Percentiles rank a stretch among this genome's conserved stretches.
Conservation (phyloP, 2,888 invertebrate species). For the Pinctada fucata region DNA sequence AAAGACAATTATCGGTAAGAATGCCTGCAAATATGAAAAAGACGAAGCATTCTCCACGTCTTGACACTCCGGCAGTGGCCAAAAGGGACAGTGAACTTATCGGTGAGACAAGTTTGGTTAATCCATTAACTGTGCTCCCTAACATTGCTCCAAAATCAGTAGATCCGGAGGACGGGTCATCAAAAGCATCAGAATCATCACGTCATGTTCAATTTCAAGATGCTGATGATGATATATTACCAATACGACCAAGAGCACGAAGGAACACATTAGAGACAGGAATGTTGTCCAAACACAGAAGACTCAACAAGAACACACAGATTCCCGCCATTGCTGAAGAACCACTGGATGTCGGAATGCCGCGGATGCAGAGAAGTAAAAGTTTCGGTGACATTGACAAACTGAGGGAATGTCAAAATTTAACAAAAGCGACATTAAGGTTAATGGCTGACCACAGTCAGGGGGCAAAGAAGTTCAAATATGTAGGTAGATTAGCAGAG, state of each 20-base stretch:
- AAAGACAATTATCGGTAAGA: background rate
- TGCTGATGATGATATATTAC: background rate
- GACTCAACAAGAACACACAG: background rate
- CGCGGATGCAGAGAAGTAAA: background rate
- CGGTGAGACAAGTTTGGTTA: background rate
- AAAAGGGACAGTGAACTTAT: background rate
- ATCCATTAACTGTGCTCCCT: background rate
- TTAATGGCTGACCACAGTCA: background rate
- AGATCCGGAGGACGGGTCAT: background rate
- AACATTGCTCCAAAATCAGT: background rate
- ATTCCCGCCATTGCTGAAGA: background rate
- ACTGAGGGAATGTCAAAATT: background rate
- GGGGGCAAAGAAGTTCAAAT: constrained; percentile 17
- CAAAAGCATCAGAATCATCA: background rate
- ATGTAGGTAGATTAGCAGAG: constrained; percentile 8
- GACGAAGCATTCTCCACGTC: background rate
- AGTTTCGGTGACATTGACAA: background rate
- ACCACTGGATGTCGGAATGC: background rate
- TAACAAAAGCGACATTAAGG: background rate
- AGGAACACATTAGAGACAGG: background rate
- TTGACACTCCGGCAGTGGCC: background rate
- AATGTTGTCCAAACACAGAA: background rate
- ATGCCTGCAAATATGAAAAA: background rate
- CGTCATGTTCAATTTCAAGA: background rate
- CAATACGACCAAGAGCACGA: background rate